Percentiles rank a stretch among this genome's conserved stretches.
These are phyloP conservation scores for Lamellibrachia columna DNA, from an alignment of 2,888 invertebrate genomes.

Conservation along the genomic window DNA sequence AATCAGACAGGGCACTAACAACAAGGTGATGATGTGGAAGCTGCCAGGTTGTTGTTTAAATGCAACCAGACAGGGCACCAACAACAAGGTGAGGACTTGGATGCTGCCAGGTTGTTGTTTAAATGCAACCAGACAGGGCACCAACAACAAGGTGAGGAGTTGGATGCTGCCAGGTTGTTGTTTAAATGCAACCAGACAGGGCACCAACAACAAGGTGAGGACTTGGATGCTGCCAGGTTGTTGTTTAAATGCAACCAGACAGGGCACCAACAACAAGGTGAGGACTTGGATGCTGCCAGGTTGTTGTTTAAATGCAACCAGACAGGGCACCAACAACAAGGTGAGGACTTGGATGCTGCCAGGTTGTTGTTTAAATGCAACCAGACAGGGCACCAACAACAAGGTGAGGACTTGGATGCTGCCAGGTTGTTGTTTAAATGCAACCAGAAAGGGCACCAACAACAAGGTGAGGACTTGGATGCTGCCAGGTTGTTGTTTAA, in stretches of 20 bases:
- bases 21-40: conserved; percentile 29
- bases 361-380: neutral
- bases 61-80: no score
- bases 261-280: conserved; percentile 38
- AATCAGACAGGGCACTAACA: conserved; percentile 37
- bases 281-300: neutral
- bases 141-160: conserved; percentile 34
- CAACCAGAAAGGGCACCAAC: no score
- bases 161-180: neutral
- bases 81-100: conserved; percentile 32
- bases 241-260: conserved; percentile 35
- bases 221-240: neutral
- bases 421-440: no score
- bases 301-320: conserved; percentile 30
- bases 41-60: neutral
- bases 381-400: no score
- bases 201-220: conserved; percentile 34
- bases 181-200: conserved; percentile 39
- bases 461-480: no score
- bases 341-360: conserved; percentile 18
- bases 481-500: no score
- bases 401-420: no score
- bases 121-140: conserved; percentile 39
- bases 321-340: conserved; percentile 39
- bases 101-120: neutral